These are phyloP conservation scores for Jordanella pulchra DNA, from an alignment of 2,797 vertebrate species.

Conservation along the genomic window DNA sequence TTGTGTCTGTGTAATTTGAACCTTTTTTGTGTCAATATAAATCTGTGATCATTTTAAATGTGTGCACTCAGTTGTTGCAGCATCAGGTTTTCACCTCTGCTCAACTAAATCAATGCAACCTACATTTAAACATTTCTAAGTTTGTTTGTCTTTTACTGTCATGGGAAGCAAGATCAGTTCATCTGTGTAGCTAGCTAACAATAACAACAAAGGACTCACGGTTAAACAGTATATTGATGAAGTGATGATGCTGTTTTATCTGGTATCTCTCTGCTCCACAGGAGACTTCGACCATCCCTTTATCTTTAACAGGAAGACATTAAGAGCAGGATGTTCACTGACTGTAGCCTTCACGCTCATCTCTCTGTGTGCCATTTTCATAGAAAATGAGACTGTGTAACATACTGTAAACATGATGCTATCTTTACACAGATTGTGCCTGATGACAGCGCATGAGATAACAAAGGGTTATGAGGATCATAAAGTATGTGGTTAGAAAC, in stretches of 20 bases:
- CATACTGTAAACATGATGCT: conserved; percentile 45
- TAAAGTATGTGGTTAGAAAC: background rate
- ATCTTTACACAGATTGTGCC: conserved; percentile 42
- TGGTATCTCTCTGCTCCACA: conserved; percentile 35
- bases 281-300: conserved; percentile 26
- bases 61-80: no score
- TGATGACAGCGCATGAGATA: conserved; percentile 5
- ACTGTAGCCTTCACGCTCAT: conserved; percentile 42
- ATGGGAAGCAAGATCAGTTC: background rate
- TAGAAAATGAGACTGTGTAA: conserved; percentile 31
- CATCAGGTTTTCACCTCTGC: no score
- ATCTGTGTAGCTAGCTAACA: background rate
- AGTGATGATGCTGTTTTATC: conserved; percentile 46
- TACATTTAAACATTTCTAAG: background rate
- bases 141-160: conserved; percentile 1
- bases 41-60: no score
- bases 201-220: background rate
- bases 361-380: conserved; percentile 31
- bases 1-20: no score
- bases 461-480: conserved; percentile 6
- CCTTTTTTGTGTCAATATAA: no score
- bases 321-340: conserved; percentile 64
- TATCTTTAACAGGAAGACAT: conserved; percentile 70
- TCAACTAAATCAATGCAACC: no score
- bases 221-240: conserved; percentile 22